These are phyloP conservation scores for Lasaia peninsularis DNA, from an alignment of 1,140 invertebrate genomes.

Conservation along the genomic window DNA sequence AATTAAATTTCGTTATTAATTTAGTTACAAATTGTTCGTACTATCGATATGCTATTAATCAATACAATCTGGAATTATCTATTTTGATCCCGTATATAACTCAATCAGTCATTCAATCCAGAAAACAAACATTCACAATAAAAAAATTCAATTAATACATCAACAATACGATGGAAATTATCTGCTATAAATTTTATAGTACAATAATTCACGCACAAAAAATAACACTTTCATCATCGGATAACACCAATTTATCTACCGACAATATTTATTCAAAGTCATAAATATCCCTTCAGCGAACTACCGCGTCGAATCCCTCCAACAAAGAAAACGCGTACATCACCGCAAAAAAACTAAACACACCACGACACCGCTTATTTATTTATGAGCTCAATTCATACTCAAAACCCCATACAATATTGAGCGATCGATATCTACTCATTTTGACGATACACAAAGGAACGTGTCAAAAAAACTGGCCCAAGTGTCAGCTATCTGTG, in stretches of 20 bases:
- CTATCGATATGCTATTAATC: no score
- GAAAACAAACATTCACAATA: no score
- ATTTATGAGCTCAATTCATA: conserved; percentile 72
- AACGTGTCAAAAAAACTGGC: conserved; percentile 60
- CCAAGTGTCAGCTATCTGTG: conserved; percentile 66
- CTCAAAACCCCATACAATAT: conserved; percentile 58
- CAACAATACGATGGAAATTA: neutral
- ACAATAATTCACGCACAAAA: conserved; percentile 3
- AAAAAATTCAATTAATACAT: neutral
- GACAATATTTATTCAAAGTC: conserved; percentile 50
- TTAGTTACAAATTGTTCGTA: no score
- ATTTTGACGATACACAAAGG: conserved; percentile 58
- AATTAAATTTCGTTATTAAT: no score
- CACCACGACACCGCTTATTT: conserved; percentile 69
- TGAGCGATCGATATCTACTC: conserved; percentile 69
- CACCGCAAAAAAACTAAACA: conserved; percentile 58
- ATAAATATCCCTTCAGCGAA: conserved; percentile 47
- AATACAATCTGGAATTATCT: no score
- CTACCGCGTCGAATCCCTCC: conserved; percentile 53
- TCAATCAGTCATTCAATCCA: no score
- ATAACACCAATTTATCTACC: conserved; percentile 37
- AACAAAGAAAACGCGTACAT: conserved; percentile 59
- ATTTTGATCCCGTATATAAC: no score
- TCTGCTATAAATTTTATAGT: neutral
- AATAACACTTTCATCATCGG: conserved; percentile 27